Conservation (phyloP, 2,797 vertebrate genomes). For the Muscicapa comitata region DNA sequence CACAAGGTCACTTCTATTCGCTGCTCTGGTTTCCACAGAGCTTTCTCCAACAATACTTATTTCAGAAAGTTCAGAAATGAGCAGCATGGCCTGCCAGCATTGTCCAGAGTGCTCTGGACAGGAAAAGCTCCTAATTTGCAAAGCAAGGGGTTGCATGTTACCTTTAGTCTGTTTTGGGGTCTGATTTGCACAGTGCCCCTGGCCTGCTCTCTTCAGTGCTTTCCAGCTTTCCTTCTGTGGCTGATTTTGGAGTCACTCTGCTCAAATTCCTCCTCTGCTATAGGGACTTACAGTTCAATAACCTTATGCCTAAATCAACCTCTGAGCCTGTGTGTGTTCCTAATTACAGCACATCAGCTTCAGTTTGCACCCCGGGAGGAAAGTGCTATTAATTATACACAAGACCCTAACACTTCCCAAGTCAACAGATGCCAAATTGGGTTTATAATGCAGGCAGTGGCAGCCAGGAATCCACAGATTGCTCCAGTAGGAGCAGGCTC, state of each 20-base stretch:
- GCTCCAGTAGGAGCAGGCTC: not conserved
- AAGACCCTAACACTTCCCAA: constrained; percentile 30
- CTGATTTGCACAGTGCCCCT: not conserved
- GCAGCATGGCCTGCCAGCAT: not conserved
- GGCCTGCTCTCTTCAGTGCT: not conserved
- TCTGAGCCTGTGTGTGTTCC: constrained; percentile 38
- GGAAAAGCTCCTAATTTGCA: not conserved
- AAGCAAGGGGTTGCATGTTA: not conserved
- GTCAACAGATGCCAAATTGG: constrained; percentile 37
- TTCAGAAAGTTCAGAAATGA: not conserved
- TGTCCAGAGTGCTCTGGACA: not conserved
- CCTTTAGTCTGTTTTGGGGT: not conserved
- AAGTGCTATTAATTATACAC: constrained; percentile 55
- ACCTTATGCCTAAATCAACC: constrained; percentile 46
- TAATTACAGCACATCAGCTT: constrained; percentile 70
- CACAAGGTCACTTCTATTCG: not conserved
- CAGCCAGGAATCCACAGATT: not conserved
- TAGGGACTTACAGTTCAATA: constrained; percentile 56
- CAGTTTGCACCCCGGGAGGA: not conserved
- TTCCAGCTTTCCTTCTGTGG: not conserved
- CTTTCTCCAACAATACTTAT: not conserved
- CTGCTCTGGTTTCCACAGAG: not conserved
- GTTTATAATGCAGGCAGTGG: not conserved
- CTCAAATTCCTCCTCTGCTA: constrained; percentile 38
- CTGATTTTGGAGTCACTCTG: constrained; percentile 28